These are phyloP conservation scores for Rhingia campestris DNA, from an alignment of 2,888 invertebrate species.

Conservation along the genomic window DNA sequence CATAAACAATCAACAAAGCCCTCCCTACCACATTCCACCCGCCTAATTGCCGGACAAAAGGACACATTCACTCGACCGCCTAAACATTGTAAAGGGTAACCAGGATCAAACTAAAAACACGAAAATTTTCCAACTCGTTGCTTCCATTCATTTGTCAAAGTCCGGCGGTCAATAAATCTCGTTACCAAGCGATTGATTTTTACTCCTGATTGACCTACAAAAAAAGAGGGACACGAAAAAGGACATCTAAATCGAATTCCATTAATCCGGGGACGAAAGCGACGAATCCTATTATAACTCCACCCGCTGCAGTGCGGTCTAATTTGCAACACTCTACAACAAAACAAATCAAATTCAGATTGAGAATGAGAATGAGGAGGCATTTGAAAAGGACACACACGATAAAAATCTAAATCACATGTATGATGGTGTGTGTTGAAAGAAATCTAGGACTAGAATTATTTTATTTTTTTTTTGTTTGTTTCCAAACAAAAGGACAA, in stretches of 20 bases:
- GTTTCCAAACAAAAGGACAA: slow-evolving; percentile 11
- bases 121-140: slow-evolving; percentile 62
- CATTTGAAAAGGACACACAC: slow-evolving; percentile 43
- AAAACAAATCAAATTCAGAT: slow-evolving; percentile 46
- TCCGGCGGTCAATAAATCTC: slow-evolving; percentile 66
- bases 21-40: slow-evolving; percentile 42
- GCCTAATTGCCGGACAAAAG: slow-evolving; percentile 11
- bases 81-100: slow-evolving; percentile 31
- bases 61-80: neutral
- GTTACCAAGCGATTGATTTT: slow-evolving; percentile 69
- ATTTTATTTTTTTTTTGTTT: neutral
- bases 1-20: slow-evolving; percentile 37
- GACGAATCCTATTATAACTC: slow-evolving; percentile 57
- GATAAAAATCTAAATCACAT: slow-evolving; percentile 58
- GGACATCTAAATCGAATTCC: slow-evolving; percentile 51
- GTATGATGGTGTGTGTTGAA: slow-evolving; percentile 20
- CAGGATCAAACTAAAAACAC: slow-evolving; percentile 45
- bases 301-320: slow-evolving; percentile 50
- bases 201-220: slow-evolving; percentile 62
- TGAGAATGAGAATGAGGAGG: slow-evolving; percentile 23
- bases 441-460: slow-evolving; percentile 22
- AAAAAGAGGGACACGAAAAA: slow-evolving; percentile 38
- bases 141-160: slow-evolving; percentile 47
- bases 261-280: slow-evolving; percentile 31
- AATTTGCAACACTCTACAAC: slow-evolving; percentile 50